Evolutionary conservation across 35 echinoderm and acorn worm species (phyloP), one percentile per base, ranked within the genome.

Genomic region (Eucidaris tribuloides): DNA sequence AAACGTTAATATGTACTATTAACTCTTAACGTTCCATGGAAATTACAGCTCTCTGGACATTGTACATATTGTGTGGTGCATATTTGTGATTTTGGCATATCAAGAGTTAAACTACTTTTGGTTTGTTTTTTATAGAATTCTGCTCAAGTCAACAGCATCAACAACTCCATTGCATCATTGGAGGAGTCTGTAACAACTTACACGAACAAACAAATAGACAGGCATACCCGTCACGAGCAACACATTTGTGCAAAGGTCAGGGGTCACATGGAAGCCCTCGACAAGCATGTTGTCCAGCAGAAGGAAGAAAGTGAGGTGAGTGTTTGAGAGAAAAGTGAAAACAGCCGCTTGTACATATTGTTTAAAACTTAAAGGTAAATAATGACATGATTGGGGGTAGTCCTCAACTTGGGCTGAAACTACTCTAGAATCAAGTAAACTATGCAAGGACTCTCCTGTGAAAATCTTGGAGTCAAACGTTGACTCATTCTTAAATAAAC

Each of bases 291-390:
- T 37, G 35, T 40, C 40, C 56, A 58, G 40, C 68, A 86, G 71
- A 78, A 41, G 36, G 84, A 55, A 25, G 54, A 77, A 7, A 38
- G 23, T 0, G 49, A 78, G 33, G 84, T 86, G 39, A 86, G 80
- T 79, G 2, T 6, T 82, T 17, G 43, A 31, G 78, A 38, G 11
- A 24, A 29, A 58, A 3, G 3, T 52, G 9, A 52, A n/a, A 9
- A 52, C n/a, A 11, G 48, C 48, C 48, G 9, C 48, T 9, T 52
- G n/a, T 52, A 52, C 48, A n/a, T n/a, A n/a, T n/a, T n/a, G n/a
- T n/a, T n/a, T n/a, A n/a, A n/a, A n/a, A 52, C n/a, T 11, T 52
- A 52, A 11, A 11, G 9, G 48, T n/a, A 52, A n/a, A 9, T 11
- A 11, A n/a, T 11, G n/a, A 52, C n/a, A 11, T 52, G 9, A 9